Conservation (phyloP, 2,797 vertebrate genomes). For the Enteromius mattozi region DNA sequence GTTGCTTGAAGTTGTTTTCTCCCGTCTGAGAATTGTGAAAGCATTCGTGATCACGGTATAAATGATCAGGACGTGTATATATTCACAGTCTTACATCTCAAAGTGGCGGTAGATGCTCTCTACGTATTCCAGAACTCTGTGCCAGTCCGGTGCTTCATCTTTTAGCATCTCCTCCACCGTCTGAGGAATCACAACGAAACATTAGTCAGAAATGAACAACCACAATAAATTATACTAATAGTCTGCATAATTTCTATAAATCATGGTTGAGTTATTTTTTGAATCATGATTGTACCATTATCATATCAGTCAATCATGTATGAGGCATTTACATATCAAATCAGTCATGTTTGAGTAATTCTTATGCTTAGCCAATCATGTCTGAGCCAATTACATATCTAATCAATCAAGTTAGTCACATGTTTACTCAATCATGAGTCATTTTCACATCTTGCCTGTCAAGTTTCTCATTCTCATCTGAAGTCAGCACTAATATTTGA, state of each 20-base stretch:
- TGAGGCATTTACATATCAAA: background rate
- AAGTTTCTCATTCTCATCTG: background rate
- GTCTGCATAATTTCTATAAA: background rate
- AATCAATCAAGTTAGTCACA: background rate
- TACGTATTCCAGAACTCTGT: slow-evolving; percentile 83
- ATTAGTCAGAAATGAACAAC: background rate
- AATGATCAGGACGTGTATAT: background rate
- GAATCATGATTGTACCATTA: background rate
- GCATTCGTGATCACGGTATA: slow-evolving; percentile 11
- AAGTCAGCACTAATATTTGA: background rate
- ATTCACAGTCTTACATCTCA: slow-evolving; percentile 76
- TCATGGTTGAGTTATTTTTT: background rate
- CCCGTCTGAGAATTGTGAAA: slow-evolving; percentile 2
- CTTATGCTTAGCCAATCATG: background rate
- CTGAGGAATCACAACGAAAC: slow-evolving; percentile 63
- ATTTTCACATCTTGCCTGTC: slow-evolving; percentile 5
- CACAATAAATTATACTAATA: background rate
- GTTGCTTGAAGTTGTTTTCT: background rate
- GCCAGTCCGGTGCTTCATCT: slow-evolving; percentile 83
- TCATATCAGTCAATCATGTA: background rate
- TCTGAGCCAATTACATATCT: slow-evolving; percentile 6
- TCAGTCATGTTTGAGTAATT: background rate
- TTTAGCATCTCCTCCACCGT: slow-evolving; percentile 82
- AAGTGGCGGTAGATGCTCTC: slow-evolving; percentile 85
- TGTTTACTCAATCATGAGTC: background rate